Evolutionary conservation across 2,888 invertebrate species (phyloP), one percentile per base, ranked within the genome.

Genomic region (Lasiommata megera): DNA sequence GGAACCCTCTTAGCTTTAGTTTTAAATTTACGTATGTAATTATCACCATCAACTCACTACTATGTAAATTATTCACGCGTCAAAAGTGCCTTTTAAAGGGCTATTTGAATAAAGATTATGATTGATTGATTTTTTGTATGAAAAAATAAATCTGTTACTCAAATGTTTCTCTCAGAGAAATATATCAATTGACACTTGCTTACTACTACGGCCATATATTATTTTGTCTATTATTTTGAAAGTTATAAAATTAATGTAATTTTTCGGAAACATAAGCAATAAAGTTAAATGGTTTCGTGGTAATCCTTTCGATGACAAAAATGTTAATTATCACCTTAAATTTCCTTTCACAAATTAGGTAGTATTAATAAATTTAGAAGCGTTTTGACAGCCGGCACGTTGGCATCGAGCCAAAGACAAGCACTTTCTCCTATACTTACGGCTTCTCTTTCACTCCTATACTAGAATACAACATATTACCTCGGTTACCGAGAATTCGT

Each of bases 261-360:
- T 77, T 74, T 70, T 62, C 66, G 61, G 65, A 64, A 63, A 62
- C 56, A 64, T 68, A 67, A 66, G 60, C 66, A 63, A 69, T 71
- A 68, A 70, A 77, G 72, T 79, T 77, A 76, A 77, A 79, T 69
- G 74, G 65, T 75, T 71, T 34, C 71, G 74, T 69, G 70, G 74
- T 80, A 82, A 84, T 83, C 74, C 77, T 76, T 79, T 70, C 74
- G 84, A 78, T 81, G 85, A 84, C 82, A 80, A 79, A 85, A 82
- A 80, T 76, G 78, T 82, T 83, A 82, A 86, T 88, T 83, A 80
- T 79, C 75, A 67, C 69, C 73, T 75, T 76, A 68, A 80, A 80
- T 83, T 82, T 82, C 82, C 79, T 74, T 80, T 77, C 76, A 79
- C 77, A 79, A 82, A 84, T 84, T 84, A 84, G 79, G 65, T 72